phyloP scores from a whole-genome alignment of 2,888 invertebrate genomes.

The Drosophila meridionalis region DNA sequence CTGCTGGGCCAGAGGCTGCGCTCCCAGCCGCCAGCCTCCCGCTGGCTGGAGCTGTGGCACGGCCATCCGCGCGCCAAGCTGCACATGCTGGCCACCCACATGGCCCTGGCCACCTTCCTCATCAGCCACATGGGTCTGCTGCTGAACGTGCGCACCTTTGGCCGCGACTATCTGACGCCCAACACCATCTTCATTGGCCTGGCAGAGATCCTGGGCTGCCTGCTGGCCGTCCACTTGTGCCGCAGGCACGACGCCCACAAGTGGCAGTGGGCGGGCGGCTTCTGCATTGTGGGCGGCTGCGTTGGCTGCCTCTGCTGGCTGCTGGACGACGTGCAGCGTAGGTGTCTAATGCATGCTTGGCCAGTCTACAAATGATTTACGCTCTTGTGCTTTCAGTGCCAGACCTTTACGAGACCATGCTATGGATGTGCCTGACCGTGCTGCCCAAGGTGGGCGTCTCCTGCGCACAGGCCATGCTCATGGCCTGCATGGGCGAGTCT shows the following conservation, averaged over 20 bases:
- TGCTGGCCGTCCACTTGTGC: conserved; percentile 83
- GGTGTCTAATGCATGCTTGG: conserved; percentile 28
- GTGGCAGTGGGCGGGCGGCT: conserved; percentile 84
- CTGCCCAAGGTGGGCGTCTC: conserved; percentile 84
- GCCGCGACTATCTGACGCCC: conserved; percentile 82
- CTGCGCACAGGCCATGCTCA: conserved; percentile 83
- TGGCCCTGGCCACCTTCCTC: conserved; percentile 83
- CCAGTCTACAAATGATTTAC: conserved; percentile 9
- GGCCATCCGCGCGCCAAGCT: conserved; percentile 70
- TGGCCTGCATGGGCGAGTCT: conserved; percentile 83
- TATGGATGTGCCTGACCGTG: conserved; percentile 83
- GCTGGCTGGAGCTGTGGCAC: conserved; percentile 83
- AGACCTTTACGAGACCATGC: conserved; percentile 71
- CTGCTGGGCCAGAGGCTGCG: conserved; percentile 58
- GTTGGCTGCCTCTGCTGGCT: conserved; percentile 84
- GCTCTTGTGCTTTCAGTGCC: conserved; percentile 61
- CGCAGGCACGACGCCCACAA: conserved; percentile 78
- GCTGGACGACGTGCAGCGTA: conserved; percentile 75
- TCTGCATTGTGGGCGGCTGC: conserved; percentile 83
- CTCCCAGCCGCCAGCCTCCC: conserved; percentile 61
- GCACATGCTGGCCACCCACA: conserved; percentile 81
- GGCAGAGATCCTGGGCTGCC: conserved; percentile 84
- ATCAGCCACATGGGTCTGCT: conserved; percentile 85
- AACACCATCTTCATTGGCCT: conserved; percentile 84
- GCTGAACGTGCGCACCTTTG: conserved; percentile 85